phyloP scores from a whole-genome alignment of 2,888 invertebrate species.

The Camptogramma bilineatum region DNA sequence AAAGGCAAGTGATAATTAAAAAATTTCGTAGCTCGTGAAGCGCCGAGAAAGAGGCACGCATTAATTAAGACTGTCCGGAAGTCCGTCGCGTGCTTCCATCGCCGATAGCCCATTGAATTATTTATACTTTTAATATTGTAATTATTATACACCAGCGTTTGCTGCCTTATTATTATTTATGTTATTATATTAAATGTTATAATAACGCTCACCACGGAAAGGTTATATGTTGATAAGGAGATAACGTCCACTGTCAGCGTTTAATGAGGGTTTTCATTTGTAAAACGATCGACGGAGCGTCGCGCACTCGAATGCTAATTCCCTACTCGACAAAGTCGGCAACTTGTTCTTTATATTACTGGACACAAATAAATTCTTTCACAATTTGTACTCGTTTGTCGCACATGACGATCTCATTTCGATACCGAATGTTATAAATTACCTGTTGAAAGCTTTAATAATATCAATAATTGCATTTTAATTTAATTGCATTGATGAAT shows the following conservation, averaged over 20 bases:
- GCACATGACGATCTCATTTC: slow-evolving; percentile 60
- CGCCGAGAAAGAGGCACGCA: slow-evolving; percentile 65
- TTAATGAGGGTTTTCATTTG: slow-evolving; percentile 65
- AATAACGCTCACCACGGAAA: slow-evolving; percentile 76
- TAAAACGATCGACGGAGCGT: slow-evolving; percentile 49
- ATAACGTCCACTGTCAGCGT: slow-evolving; percentile 70
- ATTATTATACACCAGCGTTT: slow-evolving; percentile 77
- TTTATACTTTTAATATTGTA: slow-evolving; percentile 84
- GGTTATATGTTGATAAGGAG: slow-evolving; percentile 77
- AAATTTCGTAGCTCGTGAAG: slow-evolving; percentile 71
- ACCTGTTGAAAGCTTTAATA: slow-evolving; percentile 34
- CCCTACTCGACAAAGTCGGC: slow-evolving; percentile 56
- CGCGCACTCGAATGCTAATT: slow-evolving; percentile 67
- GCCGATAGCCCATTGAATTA: slow-evolving; percentile 82
- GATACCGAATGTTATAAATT: slow-evolving; percentile 55
- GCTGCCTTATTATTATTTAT: slow-evolving; percentile 80
- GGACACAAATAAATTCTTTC: slow-evolving; percentile 64
- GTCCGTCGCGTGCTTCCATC: slow-evolving; percentile 80
- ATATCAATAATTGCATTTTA: slow-evolving; percentile 25
- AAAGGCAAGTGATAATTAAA: slow-evolving; percentile 61
- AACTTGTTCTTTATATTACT: slow-evolving; percentile 65
- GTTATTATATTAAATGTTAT: slow-evolving; percentile 83
- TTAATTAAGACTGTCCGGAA: slow-evolving; percentile 80
- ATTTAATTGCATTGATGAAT: slow-evolving; percentile 11
- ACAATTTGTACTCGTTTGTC: slow-evolving; percentile 79